Conservation (phyloP, 1,140 invertebrate genomes). For the Amphibalanus amphitrite region DNA sequence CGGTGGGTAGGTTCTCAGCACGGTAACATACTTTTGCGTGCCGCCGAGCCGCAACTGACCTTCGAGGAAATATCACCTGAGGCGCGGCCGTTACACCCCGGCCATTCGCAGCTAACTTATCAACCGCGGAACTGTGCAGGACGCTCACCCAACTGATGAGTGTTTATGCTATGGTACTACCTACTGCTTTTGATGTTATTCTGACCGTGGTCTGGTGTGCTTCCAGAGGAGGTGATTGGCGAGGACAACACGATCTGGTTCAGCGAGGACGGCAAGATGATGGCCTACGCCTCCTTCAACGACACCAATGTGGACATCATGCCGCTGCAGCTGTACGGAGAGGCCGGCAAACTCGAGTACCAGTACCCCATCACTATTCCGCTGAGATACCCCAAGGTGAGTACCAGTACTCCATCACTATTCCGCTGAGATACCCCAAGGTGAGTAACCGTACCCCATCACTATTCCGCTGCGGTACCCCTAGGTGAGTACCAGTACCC, state of each 20-base stretch:
- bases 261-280: slow-evolving; percentile 51
- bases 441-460: slow-evolving; percentile 32
- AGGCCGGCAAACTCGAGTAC: slow-evolving; percentile 20
- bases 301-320: slow-evolving; percentile 40
- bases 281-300: slow-evolving; percentile 70
- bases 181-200: neutral
- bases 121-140: neutral
- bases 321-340: slow-evolving; percentile 30
- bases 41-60: too few species aligned
- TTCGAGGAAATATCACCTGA: too few species aligned
- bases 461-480: slow-evolving; percentile 51
- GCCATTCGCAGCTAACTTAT: too few species aligned
- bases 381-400: slow-evolving; percentile 69
- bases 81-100: too few species aligned
- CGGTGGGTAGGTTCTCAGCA: too few species aligned
- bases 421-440: slow-evolving; percentile 63
- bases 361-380: slow-evolving; percentile 26
- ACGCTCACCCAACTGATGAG: neutral
- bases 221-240: slow-evolving; percentile 71
- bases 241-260: slow-evolving; percentile 76
- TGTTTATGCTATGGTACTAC: neutral
- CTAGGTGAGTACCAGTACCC: slow-evolving; percentile 41
- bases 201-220: too few species aligned
- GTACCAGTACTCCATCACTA: slow-evolving; percentile 26
- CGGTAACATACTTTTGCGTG: too few species aligned